A percentile compares a stretch with the other conserved stretches of the same genome.
Evolutionary conservation across 1,140 invertebrate genomes (phyloP).

Genomic region (Dryas iulia): DNA sequence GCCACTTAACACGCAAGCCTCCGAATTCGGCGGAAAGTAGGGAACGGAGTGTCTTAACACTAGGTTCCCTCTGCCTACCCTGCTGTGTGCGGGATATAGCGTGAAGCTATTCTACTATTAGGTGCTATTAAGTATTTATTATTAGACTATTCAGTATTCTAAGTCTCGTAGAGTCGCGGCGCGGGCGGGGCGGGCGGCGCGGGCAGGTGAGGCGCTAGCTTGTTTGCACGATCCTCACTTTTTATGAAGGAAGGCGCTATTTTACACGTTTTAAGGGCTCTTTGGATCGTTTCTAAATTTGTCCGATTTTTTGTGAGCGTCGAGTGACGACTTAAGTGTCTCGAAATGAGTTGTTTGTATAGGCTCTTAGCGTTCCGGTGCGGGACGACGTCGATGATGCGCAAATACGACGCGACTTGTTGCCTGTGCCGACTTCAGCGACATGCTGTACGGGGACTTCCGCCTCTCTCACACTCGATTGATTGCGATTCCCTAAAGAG

Average conservation of each 20-base stretch:
- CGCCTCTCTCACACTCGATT: too few relatives aligned
- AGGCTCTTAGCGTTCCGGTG: constrained; percentile 46
- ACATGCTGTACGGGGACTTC: too few relatives aligned
- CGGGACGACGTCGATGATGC: constrained; percentile 32
- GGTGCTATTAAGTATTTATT: too few relatives aligned
- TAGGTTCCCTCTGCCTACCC: too few relatives aligned
- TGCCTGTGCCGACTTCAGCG: constrained; percentile 3
- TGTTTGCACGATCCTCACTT: constrained; percentile 40
- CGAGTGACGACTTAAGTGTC: constrained; percentile 68
- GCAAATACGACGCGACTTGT: constrained; percentile 36
- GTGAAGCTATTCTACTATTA: too few relatives aligned
- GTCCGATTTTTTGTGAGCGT: constrained; percentile 60
- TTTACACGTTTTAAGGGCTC: constrained; percentile 64
- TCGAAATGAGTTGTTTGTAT: constrained; percentile 70
- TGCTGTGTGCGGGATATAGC: too few relatives aligned
- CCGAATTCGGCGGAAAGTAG: too few relatives aligned
- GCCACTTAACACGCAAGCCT: too few relatives aligned
- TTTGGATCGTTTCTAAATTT: constrained; percentile 65
- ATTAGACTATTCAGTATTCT: too few relatives aligned
- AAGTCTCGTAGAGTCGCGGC: too few relatives aligned
- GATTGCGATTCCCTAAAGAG: background rate
- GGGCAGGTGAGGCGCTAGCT: constrained; percentile 47
- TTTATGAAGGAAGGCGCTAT: constrained; percentile 56
- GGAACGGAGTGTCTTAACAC: too few relatives aligned
- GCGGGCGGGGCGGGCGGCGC: background rate